These are phyloP conservation scores for Ceryle rudis DNA, from an alignment of 2,797 vertebrate species.

Conservation along the genomic window DNA sequence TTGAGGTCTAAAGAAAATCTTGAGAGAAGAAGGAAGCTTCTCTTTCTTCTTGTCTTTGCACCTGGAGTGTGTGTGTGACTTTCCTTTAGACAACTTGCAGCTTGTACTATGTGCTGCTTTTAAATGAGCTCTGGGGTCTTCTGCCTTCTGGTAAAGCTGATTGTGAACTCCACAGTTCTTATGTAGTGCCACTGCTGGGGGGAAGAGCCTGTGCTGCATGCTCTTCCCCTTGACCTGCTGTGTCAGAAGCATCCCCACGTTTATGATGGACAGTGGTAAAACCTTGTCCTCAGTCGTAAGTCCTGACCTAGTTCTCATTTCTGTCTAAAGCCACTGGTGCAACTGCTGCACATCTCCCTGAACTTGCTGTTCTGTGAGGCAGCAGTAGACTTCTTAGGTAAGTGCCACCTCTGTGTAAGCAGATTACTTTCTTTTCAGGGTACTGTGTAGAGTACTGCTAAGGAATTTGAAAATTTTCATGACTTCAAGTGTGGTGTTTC, in stretches of 20 bases:
- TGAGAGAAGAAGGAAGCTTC: background rate
- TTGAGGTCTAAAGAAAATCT: background rate
- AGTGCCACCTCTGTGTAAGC: background rate
- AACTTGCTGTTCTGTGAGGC: background rate
- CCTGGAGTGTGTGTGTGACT: background rate
- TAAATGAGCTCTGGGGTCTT: background rate
- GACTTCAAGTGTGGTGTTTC: background rate
- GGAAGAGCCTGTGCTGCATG: background rate
- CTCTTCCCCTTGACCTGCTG: background rate
- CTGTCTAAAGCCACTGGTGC: background rate
- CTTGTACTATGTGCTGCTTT: background rate
- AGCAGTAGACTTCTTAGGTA: background rate
- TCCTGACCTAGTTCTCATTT: background rate
- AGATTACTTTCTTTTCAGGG: background rate
- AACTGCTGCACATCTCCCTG: rapidly evolving
- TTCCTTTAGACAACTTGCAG: background rate
- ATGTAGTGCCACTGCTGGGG: rapidly evolving
- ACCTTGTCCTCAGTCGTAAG: rapidly evolving
- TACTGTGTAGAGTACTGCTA: background rate
- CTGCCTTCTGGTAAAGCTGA: background rate
- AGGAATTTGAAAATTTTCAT: background rate
- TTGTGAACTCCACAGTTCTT: background rate
- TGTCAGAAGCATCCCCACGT: background rate
- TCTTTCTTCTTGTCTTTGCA: background rate
- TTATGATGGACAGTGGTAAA: background rate